A percentile compares a stretch with the other conserved stretches of the same genome.
Conservation (phyloP, 2,797 vertebrate species). For the Tamandua tetradactyla region DNA sequence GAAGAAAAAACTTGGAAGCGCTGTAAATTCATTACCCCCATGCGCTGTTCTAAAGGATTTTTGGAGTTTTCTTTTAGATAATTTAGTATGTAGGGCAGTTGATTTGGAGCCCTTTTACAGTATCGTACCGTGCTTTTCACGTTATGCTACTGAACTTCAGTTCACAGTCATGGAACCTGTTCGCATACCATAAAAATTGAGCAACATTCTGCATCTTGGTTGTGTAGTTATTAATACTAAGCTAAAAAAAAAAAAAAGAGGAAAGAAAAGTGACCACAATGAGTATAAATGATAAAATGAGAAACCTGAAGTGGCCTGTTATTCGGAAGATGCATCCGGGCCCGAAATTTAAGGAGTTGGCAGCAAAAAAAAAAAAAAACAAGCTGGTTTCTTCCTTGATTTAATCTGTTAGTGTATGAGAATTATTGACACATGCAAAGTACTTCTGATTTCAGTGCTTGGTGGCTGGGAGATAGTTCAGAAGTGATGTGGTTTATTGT, state of each 20-base stretch:
- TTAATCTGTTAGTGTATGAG: neutral
- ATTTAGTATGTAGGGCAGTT: neutral
- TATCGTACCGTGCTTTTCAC: conserved; percentile 12
- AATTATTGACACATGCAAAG: conserved; percentile 17
- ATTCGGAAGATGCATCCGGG: conserved; percentile 13
- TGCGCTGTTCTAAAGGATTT: conserved; percentile 20
- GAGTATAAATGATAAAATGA: conserved; percentile 26
- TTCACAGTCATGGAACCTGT: conserved; percentile 36
- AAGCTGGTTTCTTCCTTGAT: neutral
- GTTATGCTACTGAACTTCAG: conserved; percentile 39
- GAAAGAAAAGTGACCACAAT: neutral
- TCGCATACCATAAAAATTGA: conserved; percentile 52
- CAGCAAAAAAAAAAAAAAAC: neutral
- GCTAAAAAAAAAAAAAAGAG: neutral
- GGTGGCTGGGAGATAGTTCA: conserved; percentile 30
- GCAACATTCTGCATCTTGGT: neutral
- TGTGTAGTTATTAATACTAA: conserved; percentile 27
- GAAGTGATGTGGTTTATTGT: conserved; percentile 49
- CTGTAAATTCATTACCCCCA: neutral
- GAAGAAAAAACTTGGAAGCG: neutral
- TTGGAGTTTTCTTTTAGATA: conserved; percentile 50
- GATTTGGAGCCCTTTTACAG: neutral
- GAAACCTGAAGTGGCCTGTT: conserved; percentile 11
- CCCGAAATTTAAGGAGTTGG: neutral
- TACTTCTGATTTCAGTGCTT: conserved; percentile 9